These are phyloP conservation scores for Monoplex corrugatus DNA, from an alignment of 2,888 invertebrate species.

Conservation along the genomic window DNA sequence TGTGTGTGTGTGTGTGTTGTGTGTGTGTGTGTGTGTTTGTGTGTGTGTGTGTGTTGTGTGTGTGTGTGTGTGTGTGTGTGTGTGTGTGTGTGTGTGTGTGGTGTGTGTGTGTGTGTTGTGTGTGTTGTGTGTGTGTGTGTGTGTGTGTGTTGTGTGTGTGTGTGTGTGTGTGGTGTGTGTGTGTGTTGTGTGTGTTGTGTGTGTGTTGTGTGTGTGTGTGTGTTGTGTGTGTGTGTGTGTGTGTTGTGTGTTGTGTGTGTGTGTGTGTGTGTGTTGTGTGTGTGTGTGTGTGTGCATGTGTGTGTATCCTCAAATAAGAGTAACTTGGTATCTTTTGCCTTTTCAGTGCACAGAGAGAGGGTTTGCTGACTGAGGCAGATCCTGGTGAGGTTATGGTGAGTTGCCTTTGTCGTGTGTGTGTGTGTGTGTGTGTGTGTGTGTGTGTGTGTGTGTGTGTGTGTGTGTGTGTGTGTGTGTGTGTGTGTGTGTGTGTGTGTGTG, in stretches of 20 bases:
- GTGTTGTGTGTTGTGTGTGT: too few species aligned
- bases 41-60: neutral
- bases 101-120: neutral
- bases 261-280: neutral
- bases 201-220: too few species aligned
- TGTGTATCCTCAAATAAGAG: too few species aligned
- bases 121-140: too few species aligned
- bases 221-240: too few species aligned
- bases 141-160: too few species aligned
- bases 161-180: too few species aligned
- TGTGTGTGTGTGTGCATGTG: too few species aligned
- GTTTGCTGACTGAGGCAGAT: conserved; percentile 93
- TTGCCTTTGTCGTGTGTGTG: neutral
- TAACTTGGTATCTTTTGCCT: too few species aligned
- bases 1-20: too few species aligned
- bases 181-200: too few species aligned
- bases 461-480: neutral
- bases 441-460: neutral
- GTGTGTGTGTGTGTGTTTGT: neutral
- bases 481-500: neutral
- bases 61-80: neutral
- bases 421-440: neutral
- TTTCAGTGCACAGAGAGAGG: conserved; percentile 93
- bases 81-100: neutral
- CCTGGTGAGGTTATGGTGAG: conserved; percentile 80